These are phyloP conservation scores for Alouatta palliata DNA, from an alignment of 2,113 vertebrate genomes.

Conservation along the genomic window DNA sequence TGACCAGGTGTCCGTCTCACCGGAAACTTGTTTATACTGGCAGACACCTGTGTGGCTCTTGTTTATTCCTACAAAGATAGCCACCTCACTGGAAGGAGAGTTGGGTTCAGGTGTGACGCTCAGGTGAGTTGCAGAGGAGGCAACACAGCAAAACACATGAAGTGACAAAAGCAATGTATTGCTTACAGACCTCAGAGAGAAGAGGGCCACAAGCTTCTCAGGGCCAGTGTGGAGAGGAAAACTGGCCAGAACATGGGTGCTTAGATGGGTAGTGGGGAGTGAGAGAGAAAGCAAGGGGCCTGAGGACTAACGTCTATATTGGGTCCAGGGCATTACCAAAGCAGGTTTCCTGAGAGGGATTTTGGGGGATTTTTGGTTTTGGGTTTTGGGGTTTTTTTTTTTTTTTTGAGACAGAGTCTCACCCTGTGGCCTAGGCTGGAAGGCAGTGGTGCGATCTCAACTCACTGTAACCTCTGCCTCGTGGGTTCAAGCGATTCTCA, in stretches of 20 bases:
- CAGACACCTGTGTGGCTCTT: neutral
- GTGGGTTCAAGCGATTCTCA: too few relatives aligned
- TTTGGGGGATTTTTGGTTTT: too few relatives aligned
- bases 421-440: too few relatives aligned
- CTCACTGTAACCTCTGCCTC: too few relatives aligned
- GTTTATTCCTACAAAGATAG: neutral
- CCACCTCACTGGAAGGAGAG: neutral
- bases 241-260: rapidly evolving
- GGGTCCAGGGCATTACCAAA: neutral
- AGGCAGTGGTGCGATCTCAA: too few relatives aligned
- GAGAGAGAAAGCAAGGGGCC: neutral
- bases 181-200: too few relatives aligned
- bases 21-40: neutral
- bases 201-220: neutral
- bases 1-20: neutral
- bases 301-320: neutral
- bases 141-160: neutral
- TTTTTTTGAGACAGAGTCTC: too few relatives aligned
- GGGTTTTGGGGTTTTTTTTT: too few relatives aligned
- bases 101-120: neutral
- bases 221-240: neutral
- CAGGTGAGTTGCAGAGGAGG: neutral
- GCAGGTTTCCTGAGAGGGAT: neutral
- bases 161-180: neutral
- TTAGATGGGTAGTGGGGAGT: too few relatives aligned